A percentile compares a stretch with the other conserved stretches of the same genome.
These are phyloP conservation scores for Pristionchus japonicus DNA, from an alignment of 2,888 invertebrate genomes.

Conservation along the genomic window DNA sequence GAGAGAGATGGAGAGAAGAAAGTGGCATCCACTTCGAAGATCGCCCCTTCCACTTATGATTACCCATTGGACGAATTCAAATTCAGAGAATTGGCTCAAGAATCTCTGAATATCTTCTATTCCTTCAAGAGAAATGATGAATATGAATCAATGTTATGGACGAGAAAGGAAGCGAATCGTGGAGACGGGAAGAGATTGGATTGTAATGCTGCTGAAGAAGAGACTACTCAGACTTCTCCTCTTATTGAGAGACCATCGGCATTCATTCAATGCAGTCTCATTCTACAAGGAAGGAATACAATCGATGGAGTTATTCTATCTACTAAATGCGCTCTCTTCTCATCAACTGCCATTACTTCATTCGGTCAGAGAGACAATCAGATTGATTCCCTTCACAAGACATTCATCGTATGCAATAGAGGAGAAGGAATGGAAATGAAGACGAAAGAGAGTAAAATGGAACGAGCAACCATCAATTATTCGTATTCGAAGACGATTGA, in stretches of 20 bases:
- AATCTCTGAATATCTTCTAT: conserved; percentile 59
- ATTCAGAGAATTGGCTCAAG: conserved; percentile 61
- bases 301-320: conserved; percentile 2
- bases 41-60: background rate
- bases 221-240: conserved; percentile 57
- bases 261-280: conserved; percentile 12
- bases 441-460: conserved; percentile 50
- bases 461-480: background rate
- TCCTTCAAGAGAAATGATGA: conserved; percentile 57
- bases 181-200: conserved; percentile 52
- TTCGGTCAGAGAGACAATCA: background rate
- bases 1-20: conserved; percentile 13
- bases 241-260: conserved; percentile 52
- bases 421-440: conserved; percentile 48
- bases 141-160: conserved; percentile 49
- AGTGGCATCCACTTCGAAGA: background rate
- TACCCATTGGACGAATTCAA: conserved; percentile 49
- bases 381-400: conserved; percentile 32
- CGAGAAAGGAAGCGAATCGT: conserved; percentile 52
- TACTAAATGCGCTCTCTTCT: conserved; percentile 25
- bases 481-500: background rate
- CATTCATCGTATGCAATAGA: conserved; percentile 53
- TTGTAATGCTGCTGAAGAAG: conserved; percentile 65
- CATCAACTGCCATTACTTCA: conserved; percentile 4
- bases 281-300: background rate